Conservation (phyloP, 2,113 vertebrate genomes). For the Percina caprodes region DNA sequence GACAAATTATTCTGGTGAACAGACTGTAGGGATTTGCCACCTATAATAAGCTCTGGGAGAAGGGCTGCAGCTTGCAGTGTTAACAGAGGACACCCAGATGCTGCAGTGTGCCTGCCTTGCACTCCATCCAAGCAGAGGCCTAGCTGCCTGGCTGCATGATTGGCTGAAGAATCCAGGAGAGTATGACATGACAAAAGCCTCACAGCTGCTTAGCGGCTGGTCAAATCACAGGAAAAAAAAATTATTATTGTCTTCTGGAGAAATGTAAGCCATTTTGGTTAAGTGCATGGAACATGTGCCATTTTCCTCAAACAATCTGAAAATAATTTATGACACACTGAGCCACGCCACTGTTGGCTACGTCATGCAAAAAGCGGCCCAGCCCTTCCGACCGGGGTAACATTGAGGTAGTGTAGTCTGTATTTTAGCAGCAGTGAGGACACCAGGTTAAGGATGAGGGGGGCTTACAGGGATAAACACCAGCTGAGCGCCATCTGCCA, state of each 20-base stretch:
- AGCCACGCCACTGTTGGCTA: conserved; percentile 34
- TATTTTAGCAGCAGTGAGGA: conserved; percentile 23
- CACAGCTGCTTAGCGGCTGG: conserved; percentile 26
- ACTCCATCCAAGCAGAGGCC: conserved; percentile 37
- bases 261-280: conserved; percentile 26
- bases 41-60: conserved; percentile 47
- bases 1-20: conserved; percentile 10
- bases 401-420: not conserved
- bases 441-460: conserved; percentile 24
- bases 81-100: conserved; percentile 50
- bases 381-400: conserved; percentile 17
- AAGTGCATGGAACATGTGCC: conserved; percentile 32
- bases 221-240: not conserved
- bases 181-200: conserved; percentile 46
- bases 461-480: conserved; percentile 39
- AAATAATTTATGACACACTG: conserved; percentile 64
- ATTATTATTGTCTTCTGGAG: not conserved
- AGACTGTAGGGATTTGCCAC: conserved; percentile 25
- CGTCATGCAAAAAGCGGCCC: conserved; percentile 22
- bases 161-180: conserved; percentile 32
- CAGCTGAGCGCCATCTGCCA: conserved; percentile 68
- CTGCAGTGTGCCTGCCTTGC: conserved; percentile 45
- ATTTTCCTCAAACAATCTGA: conserved; percentile 51
- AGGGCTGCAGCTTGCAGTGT: conserved; percentile 25
- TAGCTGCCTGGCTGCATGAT: conserved; percentile 17